Evolutionary conservation across 2,888 invertebrate species (phyloP), one percentile per base, ranked within the genome.

Genomic region (Rosalia funebris): DNA sequence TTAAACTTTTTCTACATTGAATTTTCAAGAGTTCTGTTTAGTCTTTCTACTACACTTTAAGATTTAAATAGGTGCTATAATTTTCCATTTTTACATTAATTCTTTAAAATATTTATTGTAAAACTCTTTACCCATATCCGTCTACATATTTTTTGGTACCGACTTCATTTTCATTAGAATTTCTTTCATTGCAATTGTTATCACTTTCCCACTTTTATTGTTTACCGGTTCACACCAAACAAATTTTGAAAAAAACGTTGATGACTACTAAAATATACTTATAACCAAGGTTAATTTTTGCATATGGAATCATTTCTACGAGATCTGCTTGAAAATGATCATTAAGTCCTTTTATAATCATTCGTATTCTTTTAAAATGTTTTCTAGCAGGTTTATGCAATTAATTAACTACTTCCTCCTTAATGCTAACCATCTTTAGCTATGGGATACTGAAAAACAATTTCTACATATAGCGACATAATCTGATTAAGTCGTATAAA

Each of bases 321-420:
- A 80, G 68, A 71, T 80, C 79, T 20, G 76, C 77, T 70, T 80
- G 79, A 78, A 75, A 78, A 10, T 76, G 65, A 57, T 79, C 77
- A 70, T 78, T 73, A 5, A 79, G 63, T 73, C 39, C 39, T 39
- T 39, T 75, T 32, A 75, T 67, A 12, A 74, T 61, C 15, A 76
- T 74, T 46, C 63, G 42, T 39, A 76, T 64, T 17, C 75, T 63
- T 32, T 60, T 66, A 66, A 76, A 75, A 15, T 4, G 7, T 16
- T 39, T 39, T 39, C 16, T n/a, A 37, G n/a, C 34, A 11, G 39
- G 39, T 16, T 39, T 39, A 39, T 39, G 39, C 12, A 39, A 14
- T 15, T 39, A 4, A 15, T 39, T 39, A 2, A 39, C 69, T 77
- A 77, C 52, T 62, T 66, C 20, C 14, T 36, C 37, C 19, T 37